Conservation (phyloP, 2,888 invertebrate genomes). For the Netelia inedita region DNA sequence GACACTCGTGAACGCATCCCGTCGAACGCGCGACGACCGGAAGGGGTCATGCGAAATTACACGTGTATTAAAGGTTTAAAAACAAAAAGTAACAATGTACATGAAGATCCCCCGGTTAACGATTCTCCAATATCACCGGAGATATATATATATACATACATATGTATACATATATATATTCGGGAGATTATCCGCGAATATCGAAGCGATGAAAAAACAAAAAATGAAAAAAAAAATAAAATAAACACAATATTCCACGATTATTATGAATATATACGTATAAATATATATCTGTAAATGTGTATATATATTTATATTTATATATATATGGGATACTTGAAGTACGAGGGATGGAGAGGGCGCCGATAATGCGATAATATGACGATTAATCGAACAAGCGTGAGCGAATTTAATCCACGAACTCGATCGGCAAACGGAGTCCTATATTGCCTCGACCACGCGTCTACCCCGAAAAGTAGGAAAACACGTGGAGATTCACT, state of each 20-base stretch:
- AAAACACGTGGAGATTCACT: slow-evolving; percentile 72
- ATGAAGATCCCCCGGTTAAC: slow-evolving; percentile 16
- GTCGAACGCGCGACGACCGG: slow-evolving; percentile 70
- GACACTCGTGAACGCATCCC: slow-evolving; percentile 47
- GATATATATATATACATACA: slow-evolving; percentile 27
- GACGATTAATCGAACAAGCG: slow-evolving; percentile 3
- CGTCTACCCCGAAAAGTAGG: slow-evolving; percentile 48
- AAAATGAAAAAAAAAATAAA: background rate
- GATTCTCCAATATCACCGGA: background rate
- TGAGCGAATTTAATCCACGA: slow-evolving; percentile 44
- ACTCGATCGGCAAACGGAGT: slow-evolving; percentile 2
- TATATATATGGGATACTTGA: slow-evolving; percentile 37
- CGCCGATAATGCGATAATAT: slow-evolving; percentile 18
- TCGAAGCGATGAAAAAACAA: background rate
- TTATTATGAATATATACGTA: slow-evolving; percentile 36
- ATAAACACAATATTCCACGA: background rate
- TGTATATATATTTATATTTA: slow-evolving; percentile 44
- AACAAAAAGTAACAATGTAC: background rate
- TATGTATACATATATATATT: slow-evolving; percentile 44
- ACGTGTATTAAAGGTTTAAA: slow-evolving; percentile 28
- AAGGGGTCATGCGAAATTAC: slow-evolving; percentile 68
- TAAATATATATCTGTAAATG: slow-evolving; percentile 47
- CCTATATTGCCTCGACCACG: slow-evolving; percentile 52
- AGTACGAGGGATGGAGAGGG: slow-evolving; percentile 15
- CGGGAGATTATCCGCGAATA: background rate